Evolutionary conservation across 2,888 invertebrate species (phyloP).

Genomic region (Drosophila seclusa): DNA sequence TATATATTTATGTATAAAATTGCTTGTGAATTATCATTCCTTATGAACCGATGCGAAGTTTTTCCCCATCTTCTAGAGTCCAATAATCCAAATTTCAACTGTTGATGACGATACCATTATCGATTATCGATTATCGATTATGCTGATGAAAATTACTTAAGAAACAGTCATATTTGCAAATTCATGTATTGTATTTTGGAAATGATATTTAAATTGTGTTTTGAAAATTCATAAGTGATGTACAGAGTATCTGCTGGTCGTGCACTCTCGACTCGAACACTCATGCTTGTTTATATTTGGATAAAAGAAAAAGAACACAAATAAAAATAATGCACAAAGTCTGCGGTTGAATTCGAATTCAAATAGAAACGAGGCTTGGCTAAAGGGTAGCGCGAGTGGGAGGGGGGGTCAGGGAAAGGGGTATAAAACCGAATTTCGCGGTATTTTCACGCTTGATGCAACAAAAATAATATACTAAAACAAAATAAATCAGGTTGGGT

Average conservation of each 20-base stretch:
- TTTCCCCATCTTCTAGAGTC: neutral
- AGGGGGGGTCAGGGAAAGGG: neutral
- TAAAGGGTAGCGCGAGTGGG: neutral
- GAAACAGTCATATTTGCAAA: neutral
- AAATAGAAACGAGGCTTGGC: slow-evolving; percentile 14
- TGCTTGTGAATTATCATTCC: neutral
- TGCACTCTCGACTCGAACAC: neutral
- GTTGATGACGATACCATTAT: too few species aligned
- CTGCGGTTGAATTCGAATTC: slow-evolving; percentile 24
- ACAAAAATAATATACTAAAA: slow-evolving; percentile 7
- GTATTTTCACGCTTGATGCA: slow-evolving; percentile 83
- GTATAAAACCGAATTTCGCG: slow-evolving; percentile 76
- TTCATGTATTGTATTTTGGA: neutral
- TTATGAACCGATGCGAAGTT: neutral
- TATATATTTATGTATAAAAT: neutral
- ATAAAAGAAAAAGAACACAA: slow-evolving; percentile 36
- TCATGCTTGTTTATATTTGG: slow-evolving; percentile 70
- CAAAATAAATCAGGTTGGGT: slow-evolving; percentile 8
- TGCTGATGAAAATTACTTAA: neutral
- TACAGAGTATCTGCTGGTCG: neutral
- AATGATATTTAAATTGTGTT: neutral
- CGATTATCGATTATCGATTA: too few species aligned
- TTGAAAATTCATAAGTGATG: neutral
- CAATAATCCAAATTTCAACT: neutral
- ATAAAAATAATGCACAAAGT: slow-evolving; percentile 16